phyloP scores from a whole-genome alignment of 2,888 invertebrate species.

The Drosophila helvetica region DNA sequence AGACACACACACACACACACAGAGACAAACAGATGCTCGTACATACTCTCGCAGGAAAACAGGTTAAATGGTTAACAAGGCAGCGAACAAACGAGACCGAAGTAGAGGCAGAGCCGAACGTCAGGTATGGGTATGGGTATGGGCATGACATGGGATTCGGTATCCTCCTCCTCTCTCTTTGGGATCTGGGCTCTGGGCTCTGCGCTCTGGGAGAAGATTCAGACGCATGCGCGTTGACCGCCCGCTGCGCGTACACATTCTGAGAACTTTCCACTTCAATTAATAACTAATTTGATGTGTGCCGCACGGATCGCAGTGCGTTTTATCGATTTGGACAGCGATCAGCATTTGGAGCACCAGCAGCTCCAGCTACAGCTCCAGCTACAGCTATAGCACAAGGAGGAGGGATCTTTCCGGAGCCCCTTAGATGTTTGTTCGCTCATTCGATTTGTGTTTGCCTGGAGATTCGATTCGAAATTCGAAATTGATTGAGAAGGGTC shows the following conservation, averaged over 20 bases:
- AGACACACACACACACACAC: slow-evolving; percentile 35
- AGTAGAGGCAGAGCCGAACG: slow-evolving; percentile 18
- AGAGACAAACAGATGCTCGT: background rate
- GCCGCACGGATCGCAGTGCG: slow-evolving; percentile 75
- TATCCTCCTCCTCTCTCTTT: slow-evolving; percentile 27
- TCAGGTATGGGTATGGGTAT: slow-evolving; percentile 24
- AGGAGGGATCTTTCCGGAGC: slow-evolving; percentile 63
- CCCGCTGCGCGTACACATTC: slow-evolving; percentile 77
- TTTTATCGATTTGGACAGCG: slow-evolving; percentile 75
- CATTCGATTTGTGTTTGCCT: slow-evolving; percentile 49
- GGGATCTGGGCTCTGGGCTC: background rate
- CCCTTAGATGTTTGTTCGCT: slow-evolving; percentile 60
- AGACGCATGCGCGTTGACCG: slow-evolving; percentile 77
- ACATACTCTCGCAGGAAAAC: slow-evolving; percentile 40
- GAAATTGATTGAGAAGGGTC: slow-evolving; percentile 71
- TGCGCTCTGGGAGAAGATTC: slow-evolving; percentile 3
- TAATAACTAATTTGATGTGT: slow-evolving; percentile 79
- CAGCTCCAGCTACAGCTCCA: background rate
- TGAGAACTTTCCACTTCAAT: slow-evolving; percentile 79
- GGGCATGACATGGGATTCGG: slow-evolving; percentile 15
- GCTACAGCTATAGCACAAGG: slow-evolving; percentile 7
- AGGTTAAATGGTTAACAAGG: slow-evolving; percentile 69
- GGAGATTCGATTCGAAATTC: slow-evolving; percentile 55
- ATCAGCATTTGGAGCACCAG: slow-evolving; percentile 55
- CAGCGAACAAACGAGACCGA: slow-evolving; percentile 41